Percentiles rank a stretch among this genome's conserved stretches.
These are phyloP conservation scores for Botia almorhae DNA, from an alignment of 2,797 vertebrate genomes.

Conservation along the genomic window DNA sequence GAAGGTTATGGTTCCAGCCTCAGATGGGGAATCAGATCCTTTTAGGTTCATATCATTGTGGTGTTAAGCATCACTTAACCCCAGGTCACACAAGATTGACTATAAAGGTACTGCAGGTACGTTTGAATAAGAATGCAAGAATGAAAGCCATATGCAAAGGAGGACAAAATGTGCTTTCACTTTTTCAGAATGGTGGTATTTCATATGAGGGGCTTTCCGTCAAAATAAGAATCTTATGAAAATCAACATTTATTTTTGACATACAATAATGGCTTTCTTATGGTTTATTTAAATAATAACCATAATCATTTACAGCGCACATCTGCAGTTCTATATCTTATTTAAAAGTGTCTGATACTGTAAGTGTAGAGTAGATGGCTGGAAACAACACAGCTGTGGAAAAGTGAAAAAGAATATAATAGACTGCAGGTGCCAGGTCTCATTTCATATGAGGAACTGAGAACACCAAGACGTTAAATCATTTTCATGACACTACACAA, in stretches of 20 bases:
- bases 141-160: no score
- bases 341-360: not conserved
- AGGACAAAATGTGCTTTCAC: not conserved
- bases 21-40: not conserved
- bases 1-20: no score
- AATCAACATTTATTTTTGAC: no score
- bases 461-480: not conserved
- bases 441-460: slow-evolving; percentile 46
- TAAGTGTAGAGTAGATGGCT: not conserved
- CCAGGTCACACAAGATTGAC: not conserved
- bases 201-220: not conserved
- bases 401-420: not conserved
- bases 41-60: not conserved
- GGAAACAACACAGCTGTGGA: not conserved
- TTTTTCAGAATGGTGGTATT: not conserved
- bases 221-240: not conserved
- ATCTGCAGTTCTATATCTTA: not conserved
- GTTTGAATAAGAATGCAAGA: not conserved
- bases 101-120: no score
- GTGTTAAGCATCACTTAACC: not conserved
- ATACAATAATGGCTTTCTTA: not conserved
- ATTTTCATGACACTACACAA: slow-evolving; percentile 17
- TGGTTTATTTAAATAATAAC: not conserved
- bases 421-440: slow-evolving; percentile 42
- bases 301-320: not conserved